phyloP scores from a whole-genome alignment of 2,888 invertebrate species.

The Drosophila nigricruria region DNA sequence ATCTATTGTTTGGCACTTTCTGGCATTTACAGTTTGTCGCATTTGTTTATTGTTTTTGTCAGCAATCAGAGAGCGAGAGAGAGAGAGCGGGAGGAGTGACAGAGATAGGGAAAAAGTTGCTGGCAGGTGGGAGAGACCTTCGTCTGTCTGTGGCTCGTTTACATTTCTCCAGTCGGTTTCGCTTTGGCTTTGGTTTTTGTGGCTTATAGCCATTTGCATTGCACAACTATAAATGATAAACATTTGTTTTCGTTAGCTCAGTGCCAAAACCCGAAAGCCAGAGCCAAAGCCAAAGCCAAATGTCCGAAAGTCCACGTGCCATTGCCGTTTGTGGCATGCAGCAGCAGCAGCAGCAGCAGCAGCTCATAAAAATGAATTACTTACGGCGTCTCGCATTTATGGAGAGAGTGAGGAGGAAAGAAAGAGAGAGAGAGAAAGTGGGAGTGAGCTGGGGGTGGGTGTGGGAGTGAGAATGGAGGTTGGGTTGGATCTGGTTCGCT shows the following conservation, averaged over 20 bases:
- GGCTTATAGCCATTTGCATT: conserved; percentile 48
- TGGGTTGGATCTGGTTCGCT: conserved; percentile 12
- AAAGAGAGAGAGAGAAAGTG: background rate
- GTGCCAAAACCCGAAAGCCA: conserved; percentile 36
- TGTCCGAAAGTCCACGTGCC: conserved; percentile 24
- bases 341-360: conserved; percentile 33
- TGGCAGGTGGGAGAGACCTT: conserved; percentile 3
- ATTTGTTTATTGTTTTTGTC: conserved; percentile 20
- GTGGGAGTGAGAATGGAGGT: background rate
- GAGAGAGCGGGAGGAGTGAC: background rate
- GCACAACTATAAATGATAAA: conserved; percentile 64
- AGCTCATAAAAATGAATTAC: conserved; percentile 77
- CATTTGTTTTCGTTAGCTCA: conserved; percentile 71
- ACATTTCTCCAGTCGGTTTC: conserved; percentile 11
- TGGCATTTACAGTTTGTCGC: conserved; percentile 17
- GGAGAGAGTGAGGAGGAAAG: background rate
- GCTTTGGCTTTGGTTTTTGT: conserved; percentile 37
- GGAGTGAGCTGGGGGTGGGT: fast-evolving
- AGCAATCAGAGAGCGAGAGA: background rate
- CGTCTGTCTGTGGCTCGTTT: conserved; percentile 7
- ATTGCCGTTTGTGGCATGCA: conserved; percentile 43
- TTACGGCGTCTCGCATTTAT: conserved; percentile 12
- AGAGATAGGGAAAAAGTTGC: background rate
- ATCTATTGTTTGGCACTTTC: background rate
- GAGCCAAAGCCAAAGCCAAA: conserved; percentile 28